These are phyloP conservation scores for Ascidia mentula DNA, from an alignment of 23 tunicate genomes.

Conservation along the genomic window DNA sequence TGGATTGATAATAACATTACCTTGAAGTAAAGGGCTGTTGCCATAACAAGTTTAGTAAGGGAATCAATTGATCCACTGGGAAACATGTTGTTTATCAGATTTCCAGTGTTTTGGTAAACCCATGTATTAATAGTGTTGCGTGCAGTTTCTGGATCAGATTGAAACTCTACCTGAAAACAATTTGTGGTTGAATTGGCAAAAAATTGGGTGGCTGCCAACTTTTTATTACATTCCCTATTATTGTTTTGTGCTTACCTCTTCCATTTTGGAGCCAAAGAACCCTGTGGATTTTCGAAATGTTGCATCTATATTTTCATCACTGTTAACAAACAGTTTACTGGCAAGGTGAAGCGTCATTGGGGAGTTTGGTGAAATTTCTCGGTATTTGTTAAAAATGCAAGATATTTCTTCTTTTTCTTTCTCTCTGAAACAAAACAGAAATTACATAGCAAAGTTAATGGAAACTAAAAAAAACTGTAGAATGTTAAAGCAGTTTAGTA, in stretches of 20 bases:
- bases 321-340: neutral
- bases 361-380: neutral
- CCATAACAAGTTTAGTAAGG: slow-evolving; percentile 9
- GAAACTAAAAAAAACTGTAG: too few species aligned
- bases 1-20: neutral
- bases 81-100: neutral
- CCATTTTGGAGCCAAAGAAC: neutral
- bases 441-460: too few species aligned
- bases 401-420: neutral
- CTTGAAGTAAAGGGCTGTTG: slow-evolving; percentile 31
- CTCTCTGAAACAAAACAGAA: neutral
- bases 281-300: neutral
- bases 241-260: neutral
- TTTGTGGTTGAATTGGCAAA: neutral
- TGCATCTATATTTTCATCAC: neutral
- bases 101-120: slow-evolving; percentile 9
- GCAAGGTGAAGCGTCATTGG: neutral
- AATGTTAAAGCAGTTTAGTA: too few species aligned
- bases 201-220: neutral
- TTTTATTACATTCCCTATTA: neutral
- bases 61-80: slow-evolving; percentile 1
- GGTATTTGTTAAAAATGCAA: neutral
- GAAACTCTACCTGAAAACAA: neutral
- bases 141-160: slow-evolving; percentile 3
- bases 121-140: slow-evolving; percentile 17